Evolutionary conservation across 2,113 vertebrate species (phyloP).

Genomic region (Paradoxurus hermaphroditus): DNA sequence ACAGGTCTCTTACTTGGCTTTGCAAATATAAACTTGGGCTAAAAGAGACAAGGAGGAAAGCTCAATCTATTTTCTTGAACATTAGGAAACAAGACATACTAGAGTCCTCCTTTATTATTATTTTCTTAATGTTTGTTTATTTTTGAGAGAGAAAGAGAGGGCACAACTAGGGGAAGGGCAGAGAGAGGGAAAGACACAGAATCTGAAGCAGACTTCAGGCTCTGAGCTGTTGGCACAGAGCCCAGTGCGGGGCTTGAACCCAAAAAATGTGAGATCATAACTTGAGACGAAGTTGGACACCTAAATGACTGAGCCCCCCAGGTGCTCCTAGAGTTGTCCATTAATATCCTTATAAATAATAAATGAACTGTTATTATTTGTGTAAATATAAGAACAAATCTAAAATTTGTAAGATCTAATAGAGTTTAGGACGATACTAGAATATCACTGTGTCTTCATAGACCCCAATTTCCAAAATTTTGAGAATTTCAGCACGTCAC

Average conservation of each 20-base stretch:
- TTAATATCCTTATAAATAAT: neutral
- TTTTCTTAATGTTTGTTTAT: neutral
- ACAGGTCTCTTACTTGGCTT: neutral
- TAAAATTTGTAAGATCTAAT: constrained; percentile 31
- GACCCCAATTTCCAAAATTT: neutral
- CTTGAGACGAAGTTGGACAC: too few species aligned
- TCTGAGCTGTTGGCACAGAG: too few species aligned
- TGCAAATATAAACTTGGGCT: neutral
- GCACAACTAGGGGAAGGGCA: too few species aligned
- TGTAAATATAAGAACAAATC: neutral
- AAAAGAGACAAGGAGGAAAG: neutral
- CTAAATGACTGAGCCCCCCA: too few species aligned
- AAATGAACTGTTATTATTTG: neutral
- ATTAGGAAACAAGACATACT: neutral
- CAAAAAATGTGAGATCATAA: too few species aligned
- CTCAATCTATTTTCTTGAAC: neutral
- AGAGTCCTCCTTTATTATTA: neutral
- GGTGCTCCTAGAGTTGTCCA: neutral
- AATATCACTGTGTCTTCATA: neutral
- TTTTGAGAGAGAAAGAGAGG: too few species aligned
- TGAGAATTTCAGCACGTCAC: neutral
- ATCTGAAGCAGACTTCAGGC: too few species aligned
- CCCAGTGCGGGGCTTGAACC: too few species aligned
- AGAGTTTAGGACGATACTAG: neutral
- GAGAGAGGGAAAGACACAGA: too few species aligned